Evolutionary conservation across 2,888 invertebrate genomes (phyloP).

Genomic region (Atherix ibis): DNA sequence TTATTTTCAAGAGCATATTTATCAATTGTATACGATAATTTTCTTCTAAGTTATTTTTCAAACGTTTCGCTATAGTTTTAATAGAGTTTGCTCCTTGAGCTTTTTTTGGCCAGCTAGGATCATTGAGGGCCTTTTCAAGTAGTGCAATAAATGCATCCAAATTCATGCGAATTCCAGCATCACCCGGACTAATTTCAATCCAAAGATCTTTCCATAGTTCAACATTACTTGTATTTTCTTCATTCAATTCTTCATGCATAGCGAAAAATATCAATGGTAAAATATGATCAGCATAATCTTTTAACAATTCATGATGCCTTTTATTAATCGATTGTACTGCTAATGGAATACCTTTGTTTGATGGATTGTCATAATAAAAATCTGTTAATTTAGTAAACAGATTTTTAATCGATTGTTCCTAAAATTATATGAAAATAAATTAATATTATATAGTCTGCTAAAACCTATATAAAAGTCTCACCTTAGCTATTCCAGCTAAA

Average conservation of each 20-base stretch:
- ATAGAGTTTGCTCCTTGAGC: slow-evolving; percentile 75
- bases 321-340: slow-evolving; percentile 67
- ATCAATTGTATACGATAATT: slow-evolving; percentile 48
- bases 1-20: slow-evolving; percentile 47
- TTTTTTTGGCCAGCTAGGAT: slow-evolving; percentile 78
- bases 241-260: slow-evolving; percentile 67
- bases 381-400: slow-evolving; percentile 40
- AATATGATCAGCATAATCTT: slow-evolving; percentile 55
- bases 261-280: slow-evolving; percentile 79
- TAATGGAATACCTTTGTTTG: slow-evolving; percentile 55
- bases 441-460: too few species aligned
- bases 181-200: slow-evolving; percentile 81
- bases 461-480: too few species aligned
- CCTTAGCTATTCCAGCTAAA: slow-evolving; percentile 67
- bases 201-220: slow-evolving; percentile 78
- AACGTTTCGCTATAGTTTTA: slow-evolving; percentile 57
- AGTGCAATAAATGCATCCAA: slow-evolving; percentile 53
- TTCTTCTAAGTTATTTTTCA: slow-evolving; percentile 47
- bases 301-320: slow-evolving; percentile 67
- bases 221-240: slow-evolving; percentile 41
- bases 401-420: slow-evolving; percentile 40
- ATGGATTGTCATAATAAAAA: slow-evolving; percentile 52
- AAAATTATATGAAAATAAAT: too few species aligned
- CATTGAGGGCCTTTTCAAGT: slow-evolving; percentile 54
- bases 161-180: slow-evolving; percentile 65